phyloP scores from a whole-genome alignment of 2,113 vertebrate genomes.

The Acrocephalus arundinaceus region DNA sequence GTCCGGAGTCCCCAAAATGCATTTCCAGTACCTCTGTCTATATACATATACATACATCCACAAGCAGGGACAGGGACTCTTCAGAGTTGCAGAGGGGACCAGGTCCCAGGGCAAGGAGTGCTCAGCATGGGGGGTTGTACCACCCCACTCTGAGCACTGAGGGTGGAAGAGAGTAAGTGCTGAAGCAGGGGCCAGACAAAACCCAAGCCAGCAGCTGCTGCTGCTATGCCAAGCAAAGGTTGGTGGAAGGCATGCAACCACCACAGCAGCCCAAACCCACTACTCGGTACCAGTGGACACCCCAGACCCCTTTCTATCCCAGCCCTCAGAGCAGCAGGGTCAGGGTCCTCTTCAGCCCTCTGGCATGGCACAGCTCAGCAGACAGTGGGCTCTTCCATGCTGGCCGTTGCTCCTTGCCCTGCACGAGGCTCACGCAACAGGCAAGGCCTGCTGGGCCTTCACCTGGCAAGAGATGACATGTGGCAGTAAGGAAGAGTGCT shows the following conservation, averaged over 20 bases:
- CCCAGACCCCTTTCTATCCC: background rate
- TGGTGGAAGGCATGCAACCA: background rate
- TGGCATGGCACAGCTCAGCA: accelerated
- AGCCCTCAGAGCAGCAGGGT: background rate
- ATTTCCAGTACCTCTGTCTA: background rate
- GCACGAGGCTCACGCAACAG: conserved; percentile 62
- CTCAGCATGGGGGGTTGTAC: accelerated
- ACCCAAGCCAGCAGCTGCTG: background rate
- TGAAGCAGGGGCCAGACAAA: conserved; percentile 53
- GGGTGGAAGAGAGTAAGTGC: background rate
- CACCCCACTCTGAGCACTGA: background rate
- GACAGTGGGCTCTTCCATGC: accelerated
- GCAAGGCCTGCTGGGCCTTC: conserved; percentile 69
- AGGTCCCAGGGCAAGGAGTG: background rate
- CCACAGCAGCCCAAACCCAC: background rate
- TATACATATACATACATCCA: conserved; percentile 44
- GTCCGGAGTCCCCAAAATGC: accelerated
- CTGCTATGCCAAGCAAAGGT: background rate
- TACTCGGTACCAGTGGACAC: background rate
- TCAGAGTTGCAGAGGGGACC: background rate
- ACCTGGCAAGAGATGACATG: conserved; percentile 55
- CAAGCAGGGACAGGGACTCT: background rate
- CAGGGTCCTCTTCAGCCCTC: background rate
- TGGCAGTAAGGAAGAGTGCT: background rate
- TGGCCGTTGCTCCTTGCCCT: background rate